A percentile compares a stretch with the other conserved stretches of the same genome.
Evolutionary conservation across 1,140 invertebrate genomes (phyloP).

Genomic region (Hypothenemus hampei): DNA sequence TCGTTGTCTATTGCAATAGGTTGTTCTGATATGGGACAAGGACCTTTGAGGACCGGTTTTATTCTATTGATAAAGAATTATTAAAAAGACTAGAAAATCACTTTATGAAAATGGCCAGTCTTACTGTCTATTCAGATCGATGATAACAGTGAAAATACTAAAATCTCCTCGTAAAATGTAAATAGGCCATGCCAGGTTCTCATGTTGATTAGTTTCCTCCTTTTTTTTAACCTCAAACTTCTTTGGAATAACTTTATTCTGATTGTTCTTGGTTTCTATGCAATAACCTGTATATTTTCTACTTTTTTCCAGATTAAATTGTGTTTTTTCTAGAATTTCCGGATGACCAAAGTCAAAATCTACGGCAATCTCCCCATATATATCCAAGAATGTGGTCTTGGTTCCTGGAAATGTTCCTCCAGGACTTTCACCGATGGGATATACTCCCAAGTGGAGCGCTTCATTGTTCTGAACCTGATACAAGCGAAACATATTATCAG

Average conservation of each 20-base stretch:
- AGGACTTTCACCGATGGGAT: slow-evolving; percentile 56
- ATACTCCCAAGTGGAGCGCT: slow-evolving; percentile 49
- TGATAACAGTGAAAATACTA: slow-evolving; percentile 51
- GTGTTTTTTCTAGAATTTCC: slow-evolving; percentile 28
- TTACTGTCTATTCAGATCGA: slow-evolving; percentile 31
- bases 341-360: slow-evolving; percentile 78
- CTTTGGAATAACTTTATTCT: slow-evolving; percentile 25
- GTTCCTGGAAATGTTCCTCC: slow-evolving; percentile 47
- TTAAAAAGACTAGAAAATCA: neutral
- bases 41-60: slow-evolving; percentile 52
- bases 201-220: slow-evolving; percentile 28
- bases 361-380: slow-evolving; percentile 74
- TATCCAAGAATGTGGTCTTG: slow-evolving; percentile 54
- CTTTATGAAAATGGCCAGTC: neutral
- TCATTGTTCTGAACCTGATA: slow-evolving; percentile 46
- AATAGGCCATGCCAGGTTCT: slow-evolving; percentile 63
- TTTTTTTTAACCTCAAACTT: neutral
- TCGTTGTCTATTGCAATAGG: slow-evolving; percentile 83
- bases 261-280: too few species aligned
- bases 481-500: slow-evolving; percentile 69
- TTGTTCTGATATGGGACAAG: slow-evolving; percentile 70
- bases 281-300: neutral
- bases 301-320: neutral
- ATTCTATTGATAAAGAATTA: too few species aligned
- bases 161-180: slow-evolving; percentile 79